Percentiles rank a stretch among this genome's conserved stretches.
Evolutionary conservation across 1,140 invertebrate genomes (phyloP).

Genomic region (Temnothorax longispinosus): DNA sequence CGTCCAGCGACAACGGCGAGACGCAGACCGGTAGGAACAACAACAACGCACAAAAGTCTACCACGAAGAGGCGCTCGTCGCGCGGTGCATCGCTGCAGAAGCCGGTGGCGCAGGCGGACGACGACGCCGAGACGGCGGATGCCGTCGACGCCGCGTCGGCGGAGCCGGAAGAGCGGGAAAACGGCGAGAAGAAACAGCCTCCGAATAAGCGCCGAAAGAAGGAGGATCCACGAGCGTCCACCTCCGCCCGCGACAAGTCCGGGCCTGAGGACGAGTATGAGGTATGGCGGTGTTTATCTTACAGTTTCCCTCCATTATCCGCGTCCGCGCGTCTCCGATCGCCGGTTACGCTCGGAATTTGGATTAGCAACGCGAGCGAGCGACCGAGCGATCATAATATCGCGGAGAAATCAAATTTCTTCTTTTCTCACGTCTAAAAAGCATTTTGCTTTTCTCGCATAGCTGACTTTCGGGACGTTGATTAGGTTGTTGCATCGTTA

Average conservation of each 20-base stretch:
- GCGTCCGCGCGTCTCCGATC: not conserved
- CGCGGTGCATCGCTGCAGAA: slow-evolving; percentile 61
- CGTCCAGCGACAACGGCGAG: slow-evolving; percentile 45
- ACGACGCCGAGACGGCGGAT: slow-evolving; percentile 19
- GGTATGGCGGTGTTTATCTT: slow-evolving; percentile 64
- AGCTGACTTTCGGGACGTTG: not conserved
- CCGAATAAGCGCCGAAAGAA: slow-evolving; percentile 77
- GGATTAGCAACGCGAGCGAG: too few species aligned
- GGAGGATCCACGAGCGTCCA: slow-evolving; percentile 68
- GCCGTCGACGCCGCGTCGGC: slow-evolving; percentile 14
- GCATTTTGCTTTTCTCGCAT: not conserved
- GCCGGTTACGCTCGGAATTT: not conserved
- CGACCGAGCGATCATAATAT: not conserved
- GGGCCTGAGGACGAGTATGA: slow-evolving; percentile 79
- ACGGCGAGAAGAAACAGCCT: slow-evolving; percentile 53
- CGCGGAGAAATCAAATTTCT: not conserved
- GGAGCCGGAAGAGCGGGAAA: slow-evolving; percentile 76
- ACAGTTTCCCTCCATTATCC: not conserved
- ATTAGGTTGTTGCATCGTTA: not conserved
- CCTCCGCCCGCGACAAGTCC: slow-evolving; percentile 61
- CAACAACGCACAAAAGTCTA: slow-evolving; percentile 21
- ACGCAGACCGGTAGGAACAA: slow-evolving; percentile 67
- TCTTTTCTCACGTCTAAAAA: not conserved
- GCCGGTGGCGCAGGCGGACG: not conserved
- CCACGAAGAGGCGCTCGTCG: slow-evolving; percentile 68